Percentiles rank a stretch among this genome's conserved stretches.
phyloP scores from a whole-genome alignment of 2,888 invertebrate species.

The Cryptocephalus moraei region DNA sequence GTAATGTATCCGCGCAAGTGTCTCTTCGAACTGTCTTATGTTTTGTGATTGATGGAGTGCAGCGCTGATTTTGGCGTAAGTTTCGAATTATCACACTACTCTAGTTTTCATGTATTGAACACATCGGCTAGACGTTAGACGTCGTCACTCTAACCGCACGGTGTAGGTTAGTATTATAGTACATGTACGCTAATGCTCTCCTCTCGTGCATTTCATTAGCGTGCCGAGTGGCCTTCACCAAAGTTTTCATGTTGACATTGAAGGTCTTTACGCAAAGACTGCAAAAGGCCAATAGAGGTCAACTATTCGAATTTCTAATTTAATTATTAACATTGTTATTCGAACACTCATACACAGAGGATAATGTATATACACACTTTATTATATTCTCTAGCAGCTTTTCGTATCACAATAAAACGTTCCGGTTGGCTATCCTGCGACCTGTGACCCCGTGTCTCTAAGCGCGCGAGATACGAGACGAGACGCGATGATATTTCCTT shows the following conservation, averaged over 20 bases:
- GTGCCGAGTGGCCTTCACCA: slow-evolving; percentile 39
- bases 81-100: slow-evolving; percentile 18
- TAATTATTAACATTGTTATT: slow-evolving; percentile 12
- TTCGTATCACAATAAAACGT: neutral
- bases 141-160: slow-evolving; percentile 4
- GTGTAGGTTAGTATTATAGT: slow-evolving; percentile 13
- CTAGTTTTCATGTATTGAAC: slow-evolving; percentile 3
- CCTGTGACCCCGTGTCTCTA: slow-evolving; percentile 28
- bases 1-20: slow-evolving; percentile 40
- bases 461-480: slow-evolving; percentile 24
- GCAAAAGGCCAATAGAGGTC: slow-evolving; percentile 41
- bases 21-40: slow-evolving; percentile 35
- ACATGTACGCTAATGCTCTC: neutral
- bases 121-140: slow-evolving; percentile 3
- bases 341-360: slow-evolving; percentile 7
- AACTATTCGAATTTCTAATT: slow-evolving; percentile 30
- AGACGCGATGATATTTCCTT: slow-evolving; percentile 15
- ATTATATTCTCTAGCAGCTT: neutral
- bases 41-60: slow-evolving; percentile 35
- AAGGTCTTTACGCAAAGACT: slow-evolving; percentile 39
- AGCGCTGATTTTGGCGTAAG: slow-evolving; percentile 34
- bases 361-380: neutral
- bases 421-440: slow-evolving; percentile 22
- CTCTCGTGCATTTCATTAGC: slow-evolving; percentile 25
- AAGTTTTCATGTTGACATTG: slow-evolving; percentile 40